These are phyloP conservation scores for Clarias platycephalus DNA, from an alignment of 2,797 vertebrate species.

Conservation along the genomic window DNA sequence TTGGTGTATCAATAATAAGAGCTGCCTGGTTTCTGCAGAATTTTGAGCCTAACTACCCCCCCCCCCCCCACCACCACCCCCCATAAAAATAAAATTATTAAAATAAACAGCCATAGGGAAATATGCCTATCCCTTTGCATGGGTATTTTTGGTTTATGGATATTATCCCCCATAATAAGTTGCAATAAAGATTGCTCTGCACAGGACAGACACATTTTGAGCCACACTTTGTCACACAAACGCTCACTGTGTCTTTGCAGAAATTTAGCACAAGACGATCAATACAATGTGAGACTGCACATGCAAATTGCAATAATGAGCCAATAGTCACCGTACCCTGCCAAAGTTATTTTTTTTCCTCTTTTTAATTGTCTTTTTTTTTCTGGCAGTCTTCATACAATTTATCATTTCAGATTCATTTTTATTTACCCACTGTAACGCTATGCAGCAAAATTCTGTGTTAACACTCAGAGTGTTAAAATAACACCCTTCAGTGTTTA, in stretches of 20 bases:
- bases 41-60: not conserved
- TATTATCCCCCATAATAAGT: not conserved
- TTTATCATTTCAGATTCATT: not conserved
- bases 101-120: not conserved
- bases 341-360: not conserved
- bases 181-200: not conserved
- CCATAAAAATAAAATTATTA: too few species aligned
- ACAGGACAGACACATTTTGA: not conserved
- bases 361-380: not conserved
- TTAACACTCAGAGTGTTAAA: too few species aligned
- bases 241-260: not conserved
- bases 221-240: not conserved
- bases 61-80: too few species aligned
- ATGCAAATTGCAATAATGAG: too few species aligned
- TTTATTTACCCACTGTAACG: not conserved
- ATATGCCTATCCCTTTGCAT: not conserved
- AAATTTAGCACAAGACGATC: not conserved
- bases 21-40: not conserved
- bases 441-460: not conserved
- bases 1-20: not conserved
- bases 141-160: not conserved
- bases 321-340: not conserved
- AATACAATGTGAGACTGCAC: not conserved
- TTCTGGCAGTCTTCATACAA: not conserved
- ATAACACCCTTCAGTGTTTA: too few species aligned